Conservation (phyloP, 2,888 invertebrate species). For the Actias luna region DNA sequence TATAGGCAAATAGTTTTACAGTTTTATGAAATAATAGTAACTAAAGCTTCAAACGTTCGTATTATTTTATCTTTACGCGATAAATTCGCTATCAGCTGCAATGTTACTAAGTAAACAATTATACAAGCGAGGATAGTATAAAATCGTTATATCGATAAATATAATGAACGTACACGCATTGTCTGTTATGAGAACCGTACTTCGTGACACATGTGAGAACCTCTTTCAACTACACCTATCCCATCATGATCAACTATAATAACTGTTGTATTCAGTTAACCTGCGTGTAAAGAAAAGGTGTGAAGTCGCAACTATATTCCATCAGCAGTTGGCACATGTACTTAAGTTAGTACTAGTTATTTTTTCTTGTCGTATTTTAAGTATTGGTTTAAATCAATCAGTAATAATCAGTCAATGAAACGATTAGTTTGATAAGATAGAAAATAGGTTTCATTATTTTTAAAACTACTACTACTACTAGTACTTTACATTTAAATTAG, state of each 20-base stretch:
- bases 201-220: slow-evolving; percentile 42
- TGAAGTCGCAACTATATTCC: not conserved
- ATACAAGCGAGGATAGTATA: slow-evolving; percentile 9
- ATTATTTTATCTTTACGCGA: slow-evolving; percentile 9
- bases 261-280: slow-evolving; percentile 12
- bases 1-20: not conserved
- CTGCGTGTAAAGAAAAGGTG: slow-evolving; percentile 9
- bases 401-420: too few species aligned
- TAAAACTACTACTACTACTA: too few species aligned
- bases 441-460: too few species aligned
- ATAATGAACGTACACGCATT: slow-evolving; percentile 37
- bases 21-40: not conserved
- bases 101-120: slow-evolving; percentile 13
- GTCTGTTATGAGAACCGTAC: slow-evolving; percentile 50
- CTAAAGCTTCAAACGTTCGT: not conserved
- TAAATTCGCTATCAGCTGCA: slow-evolving; percentile 16
- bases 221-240: slow-evolving; percentile 1
- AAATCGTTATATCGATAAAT: slow-evolving; percentile 19
- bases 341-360: too few species aligned
- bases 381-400: too few species aligned
- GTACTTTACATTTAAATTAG: too few species aligned
- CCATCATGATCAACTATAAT: not conserved
- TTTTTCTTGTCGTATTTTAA: too few species aligned
- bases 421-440: too few species aligned
- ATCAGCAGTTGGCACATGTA: not conserved